Percentiles rank a stretch among this genome's conserved stretches.
phyloP scores from a whole-genome alignment of 2,797 vertebrate species.

The Chaetodon trifasciatus region DNA sequence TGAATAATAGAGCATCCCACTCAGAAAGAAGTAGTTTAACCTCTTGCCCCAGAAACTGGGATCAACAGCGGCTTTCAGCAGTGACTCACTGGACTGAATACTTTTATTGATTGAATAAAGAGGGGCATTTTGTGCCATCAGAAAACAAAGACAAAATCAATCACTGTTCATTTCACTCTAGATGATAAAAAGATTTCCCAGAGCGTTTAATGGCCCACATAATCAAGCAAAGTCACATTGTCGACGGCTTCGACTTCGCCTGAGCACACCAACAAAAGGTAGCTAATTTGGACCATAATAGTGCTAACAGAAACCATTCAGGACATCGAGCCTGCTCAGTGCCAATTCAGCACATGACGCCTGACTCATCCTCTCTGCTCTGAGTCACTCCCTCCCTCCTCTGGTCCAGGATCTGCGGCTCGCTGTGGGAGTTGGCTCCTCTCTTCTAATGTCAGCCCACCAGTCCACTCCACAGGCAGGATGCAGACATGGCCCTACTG shows the following conservation, averaged over 20 bases:
- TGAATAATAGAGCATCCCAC: slow-evolving; percentile 11
- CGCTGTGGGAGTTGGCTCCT: slow-evolving; percentile 61
- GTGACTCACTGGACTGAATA: slow-evolving; percentile 8
- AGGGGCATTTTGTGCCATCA: background rate
- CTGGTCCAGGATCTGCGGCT: slow-evolving; percentile 66
- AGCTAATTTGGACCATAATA: slow-evolving; percentile 25
- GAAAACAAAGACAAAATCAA: slow-evolving; percentile 31
- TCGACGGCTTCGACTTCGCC: background rate
- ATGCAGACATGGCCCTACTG: slow-evolving; percentile 40
- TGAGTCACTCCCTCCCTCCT: slow-evolving; percentile 67
- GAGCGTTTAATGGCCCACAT: slow-evolving; percentile 8
- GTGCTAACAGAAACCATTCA: slow-evolving; percentile 53
- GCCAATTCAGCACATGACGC: slow-evolving; percentile 74
- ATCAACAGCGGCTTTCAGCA: slow-evolving; percentile 15
- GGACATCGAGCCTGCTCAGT: slow-evolving; percentile 35
- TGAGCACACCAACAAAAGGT: slow-evolving; percentile 24
- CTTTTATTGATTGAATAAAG: slow-evolving; percentile 22
- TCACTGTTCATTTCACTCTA: background rate
- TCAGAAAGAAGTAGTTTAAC: background rate
- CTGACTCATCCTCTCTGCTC: slow-evolving; percentile 73
- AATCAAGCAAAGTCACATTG: background rate
- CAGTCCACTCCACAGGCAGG: slow-evolving; percentile 34
- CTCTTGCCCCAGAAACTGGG: background rate
- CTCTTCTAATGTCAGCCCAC: slow-evolving; percentile 45
- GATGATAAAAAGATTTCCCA: background rate